Evolutionary conservation across 2,888 invertebrate species (phyloP).

Genomic region (Erynnis tages): DNA sequence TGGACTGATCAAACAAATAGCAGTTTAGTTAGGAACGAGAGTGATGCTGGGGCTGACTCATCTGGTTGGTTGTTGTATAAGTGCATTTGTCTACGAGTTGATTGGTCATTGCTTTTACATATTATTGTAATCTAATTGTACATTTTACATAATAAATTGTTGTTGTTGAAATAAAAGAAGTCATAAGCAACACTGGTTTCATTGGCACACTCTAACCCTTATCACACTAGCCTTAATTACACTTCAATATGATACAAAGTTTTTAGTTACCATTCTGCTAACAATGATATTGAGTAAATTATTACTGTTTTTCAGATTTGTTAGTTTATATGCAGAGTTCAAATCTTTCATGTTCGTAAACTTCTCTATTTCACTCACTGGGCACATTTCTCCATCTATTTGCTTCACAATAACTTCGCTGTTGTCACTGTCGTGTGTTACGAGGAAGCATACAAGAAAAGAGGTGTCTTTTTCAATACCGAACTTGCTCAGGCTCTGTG

Average conservation of each 20-base stretch:
- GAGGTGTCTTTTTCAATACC: constrained; percentile 73
- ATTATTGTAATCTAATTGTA: constrained; percentile 72
- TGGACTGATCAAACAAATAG: constrained; percentile 17
- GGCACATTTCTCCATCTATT: constrained; percentile 79
- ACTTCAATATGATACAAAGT: constrained; percentile 68
- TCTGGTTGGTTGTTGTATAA: constrained; percentile 29
- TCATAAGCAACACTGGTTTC: constrained; percentile 34
- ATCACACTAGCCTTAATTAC: no score
- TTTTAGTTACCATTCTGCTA: constrained; percentile 85
- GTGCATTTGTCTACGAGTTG: constrained; percentile 55
- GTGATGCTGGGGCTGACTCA: constrained; percentile 29
- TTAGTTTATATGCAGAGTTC: constrained; percentile 83
- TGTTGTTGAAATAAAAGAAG: constrained; percentile 75
- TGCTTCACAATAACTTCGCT: constrained; percentile 59
- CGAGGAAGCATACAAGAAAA: constrained; percentile 59
- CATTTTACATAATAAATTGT: constrained; percentile 74
- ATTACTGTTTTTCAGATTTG: constrained; percentile 62
- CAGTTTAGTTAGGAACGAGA: constrained; percentile 37
- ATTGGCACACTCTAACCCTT: constrained; percentile 16
- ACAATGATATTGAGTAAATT: constrained; percentile 82
- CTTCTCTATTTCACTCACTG: constrained; percentile 67
- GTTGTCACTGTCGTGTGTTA: constrained; percentile 40
- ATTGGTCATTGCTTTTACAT: constrained; percentile 63
- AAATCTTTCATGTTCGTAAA: constrained; percentile 74
- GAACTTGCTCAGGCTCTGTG: constrained; percentile 84